These are phyloP conservation scores for Lophura nycthemera DNA, from an alignment of 2,113 vertebrate species.

Conservation along the genomic window DNA sequence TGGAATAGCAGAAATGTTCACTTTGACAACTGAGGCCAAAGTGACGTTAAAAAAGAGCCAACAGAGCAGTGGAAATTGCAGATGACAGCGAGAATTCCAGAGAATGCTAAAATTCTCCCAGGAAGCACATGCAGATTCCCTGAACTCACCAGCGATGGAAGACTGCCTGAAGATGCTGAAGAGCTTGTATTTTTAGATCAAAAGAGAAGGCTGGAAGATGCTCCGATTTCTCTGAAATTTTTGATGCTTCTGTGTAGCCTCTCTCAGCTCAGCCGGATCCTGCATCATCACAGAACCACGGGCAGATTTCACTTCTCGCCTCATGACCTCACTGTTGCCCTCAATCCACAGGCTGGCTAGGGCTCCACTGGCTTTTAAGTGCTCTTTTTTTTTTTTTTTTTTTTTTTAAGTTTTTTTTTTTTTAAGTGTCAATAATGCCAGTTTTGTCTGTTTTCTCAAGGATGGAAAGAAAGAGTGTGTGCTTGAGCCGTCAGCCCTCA, in stretches of 20 bases:
- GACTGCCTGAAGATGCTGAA: background rate
- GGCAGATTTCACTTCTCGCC: background rate
- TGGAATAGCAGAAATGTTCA: slow-evolving; percentile 9
- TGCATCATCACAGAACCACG: background rate
- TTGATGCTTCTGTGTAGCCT: background rate
- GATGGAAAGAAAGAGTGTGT: background rate
- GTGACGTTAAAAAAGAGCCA: background rate
- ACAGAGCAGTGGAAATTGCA: background rate
- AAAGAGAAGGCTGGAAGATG: slow-evolving; percentile 29
- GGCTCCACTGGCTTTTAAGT: background rate
- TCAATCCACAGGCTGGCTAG: background rate
- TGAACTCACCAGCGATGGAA: background rate
- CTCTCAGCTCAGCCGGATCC: background rate
- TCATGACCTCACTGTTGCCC: slow-evolving; percentile 24
- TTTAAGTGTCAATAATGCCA: background rate
- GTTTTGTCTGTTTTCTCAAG: background rate
- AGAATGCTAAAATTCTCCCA: background rate
- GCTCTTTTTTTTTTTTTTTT: too few species aligned
- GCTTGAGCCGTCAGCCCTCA: background rate
- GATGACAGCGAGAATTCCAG: background rate
- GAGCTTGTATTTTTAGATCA: slow-evolving; percentile 47
- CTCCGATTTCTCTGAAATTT: background rate
- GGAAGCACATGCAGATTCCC: slow-evolving; percentile 25
- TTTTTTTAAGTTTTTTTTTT: too few species aligned
- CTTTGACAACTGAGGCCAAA: background rate